Conservation (phyloP, 2,888 invertebrate genomes). For the Empis stercorea region DNA sequence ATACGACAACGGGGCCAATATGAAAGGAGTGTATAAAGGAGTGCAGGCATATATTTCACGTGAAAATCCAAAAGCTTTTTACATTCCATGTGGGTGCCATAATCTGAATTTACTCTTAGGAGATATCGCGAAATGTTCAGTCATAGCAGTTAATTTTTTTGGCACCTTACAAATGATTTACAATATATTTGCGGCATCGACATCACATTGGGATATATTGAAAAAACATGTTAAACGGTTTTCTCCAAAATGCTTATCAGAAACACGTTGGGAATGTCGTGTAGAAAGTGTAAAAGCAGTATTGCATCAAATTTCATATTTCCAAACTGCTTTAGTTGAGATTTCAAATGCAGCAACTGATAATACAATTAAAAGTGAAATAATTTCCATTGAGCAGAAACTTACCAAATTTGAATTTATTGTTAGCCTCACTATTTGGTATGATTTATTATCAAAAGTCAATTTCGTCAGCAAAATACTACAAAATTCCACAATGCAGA, state of each 20-base stretch:
- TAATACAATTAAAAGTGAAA: not conserved
- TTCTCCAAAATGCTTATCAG: not conserved
- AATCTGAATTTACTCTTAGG: not conserved
- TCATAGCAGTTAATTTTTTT: not conserved
- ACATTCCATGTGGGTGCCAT: not conserved
- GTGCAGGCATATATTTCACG: constrained; percentile 1
- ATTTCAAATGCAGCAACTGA: not conserved
- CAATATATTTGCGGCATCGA: not conserved
- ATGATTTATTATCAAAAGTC: not conserved
- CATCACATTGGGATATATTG: not conserved
- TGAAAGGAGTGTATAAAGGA: not conserved
- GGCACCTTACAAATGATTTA: not conserved
- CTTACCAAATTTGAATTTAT: not conserved
- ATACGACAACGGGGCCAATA: constrained; percentile 3
- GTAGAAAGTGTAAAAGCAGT: not conserved
- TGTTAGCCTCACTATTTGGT: not conserved
- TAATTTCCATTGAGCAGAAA: not conserved
- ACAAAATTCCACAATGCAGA: constrained; percentile 1
- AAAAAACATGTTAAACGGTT: not conserved
- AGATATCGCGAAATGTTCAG: not conserved
- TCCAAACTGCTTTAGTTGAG: not conserved
- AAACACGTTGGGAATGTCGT: constrained; percentile 2
- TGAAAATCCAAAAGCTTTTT: not conserved
- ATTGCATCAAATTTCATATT: not conserved
- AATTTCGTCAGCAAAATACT: constrained; percentile 1